These are phyloP conservation scores for Coluber constrictor DNA, from an alignment of 2,797 vertebrate species.

Conservation along the genomic window DNA sequence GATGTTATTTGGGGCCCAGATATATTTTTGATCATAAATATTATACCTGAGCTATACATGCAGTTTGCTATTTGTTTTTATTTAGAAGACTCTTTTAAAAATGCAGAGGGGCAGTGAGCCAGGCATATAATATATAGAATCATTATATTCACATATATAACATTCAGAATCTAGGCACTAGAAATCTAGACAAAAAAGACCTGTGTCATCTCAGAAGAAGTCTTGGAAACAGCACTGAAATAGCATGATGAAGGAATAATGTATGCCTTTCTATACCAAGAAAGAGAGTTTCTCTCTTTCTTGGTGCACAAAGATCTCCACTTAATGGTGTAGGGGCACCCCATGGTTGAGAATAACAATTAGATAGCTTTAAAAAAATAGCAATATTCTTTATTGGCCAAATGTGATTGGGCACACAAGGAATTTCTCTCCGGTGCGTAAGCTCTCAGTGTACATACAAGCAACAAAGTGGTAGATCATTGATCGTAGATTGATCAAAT, in stretches of 20 bases:
- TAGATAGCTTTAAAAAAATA: neutral
- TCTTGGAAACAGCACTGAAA: neutral
- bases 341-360: neutral
- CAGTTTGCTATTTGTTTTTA: neutral
- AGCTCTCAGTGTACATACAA: neutral
- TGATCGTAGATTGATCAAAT: neutral
- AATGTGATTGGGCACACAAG: neutral
- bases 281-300: neutral
- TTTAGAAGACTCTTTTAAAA: neutral
- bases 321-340: neutral
- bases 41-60: neutral
- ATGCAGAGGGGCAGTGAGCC: neutral
- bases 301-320: neutral
- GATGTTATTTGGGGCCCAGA: neutral
- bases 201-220: neutral
- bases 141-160: neutral
- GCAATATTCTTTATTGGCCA: neutral
- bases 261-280: too few species aligned
- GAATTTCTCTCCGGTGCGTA: neutral
- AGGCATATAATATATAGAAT: neutral
- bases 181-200: neutral
- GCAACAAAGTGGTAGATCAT: neutral
- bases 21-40: neutral
- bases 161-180: neutral
- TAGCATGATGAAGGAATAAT: neutral